Percentiles rank a stretch among this genome's conserved stretches.
phyloP scores from a whole-genome alignment of 1,140 invertebrate species.

The Calliopsis andreniformis region DNA sequence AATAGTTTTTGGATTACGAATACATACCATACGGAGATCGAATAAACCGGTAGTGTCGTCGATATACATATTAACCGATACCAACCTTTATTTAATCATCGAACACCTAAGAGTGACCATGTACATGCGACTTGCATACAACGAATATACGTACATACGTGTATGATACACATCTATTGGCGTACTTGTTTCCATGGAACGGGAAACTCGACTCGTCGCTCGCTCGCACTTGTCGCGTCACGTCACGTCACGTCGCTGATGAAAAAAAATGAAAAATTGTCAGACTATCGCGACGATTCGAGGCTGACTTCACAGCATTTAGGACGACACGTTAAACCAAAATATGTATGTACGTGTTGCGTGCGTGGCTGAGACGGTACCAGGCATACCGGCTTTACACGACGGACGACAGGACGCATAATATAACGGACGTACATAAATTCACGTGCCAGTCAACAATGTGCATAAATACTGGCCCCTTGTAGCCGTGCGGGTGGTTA shows the following conservation, averaged over 20 bases:
- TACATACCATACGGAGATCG: neutral
- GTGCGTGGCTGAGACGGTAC: slow-evolving; percentile 73
- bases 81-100: too few species aligned
- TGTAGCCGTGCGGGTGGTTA: slow-evolving; percentile 60
- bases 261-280: too few species aligned
- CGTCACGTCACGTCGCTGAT: too few species aligned
- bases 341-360: slow-evolving; percentile 73
- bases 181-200: neutral
- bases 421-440: slow-evolving; percentile 81
- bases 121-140: too few species aligned
- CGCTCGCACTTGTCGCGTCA: too few species aligned
- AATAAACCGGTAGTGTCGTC: too few species aligned
- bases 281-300: neutral
- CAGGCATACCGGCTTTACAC: slow-evolving; percentile 76
- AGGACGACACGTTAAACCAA: slow-evolving; percentile 48
- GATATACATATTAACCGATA: too few species aligned
- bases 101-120: too few species aligned
- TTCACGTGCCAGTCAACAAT: slow-evolving; percentile 81
- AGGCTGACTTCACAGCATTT: slow-evolving; percentile 50
- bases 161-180: too few species aligned
- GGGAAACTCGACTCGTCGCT: neutral
- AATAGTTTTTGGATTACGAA: slow-evolving; percentile 37
- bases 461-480: slow-evolving; percentile 81
- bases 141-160: too few species aligned
- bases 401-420: slow-evolving; percentile 78